Evolutionary conservation across 1,140 invertebrate genomes (phyloP).

Genomic region (Gryllus bimaculatus): DNA sequence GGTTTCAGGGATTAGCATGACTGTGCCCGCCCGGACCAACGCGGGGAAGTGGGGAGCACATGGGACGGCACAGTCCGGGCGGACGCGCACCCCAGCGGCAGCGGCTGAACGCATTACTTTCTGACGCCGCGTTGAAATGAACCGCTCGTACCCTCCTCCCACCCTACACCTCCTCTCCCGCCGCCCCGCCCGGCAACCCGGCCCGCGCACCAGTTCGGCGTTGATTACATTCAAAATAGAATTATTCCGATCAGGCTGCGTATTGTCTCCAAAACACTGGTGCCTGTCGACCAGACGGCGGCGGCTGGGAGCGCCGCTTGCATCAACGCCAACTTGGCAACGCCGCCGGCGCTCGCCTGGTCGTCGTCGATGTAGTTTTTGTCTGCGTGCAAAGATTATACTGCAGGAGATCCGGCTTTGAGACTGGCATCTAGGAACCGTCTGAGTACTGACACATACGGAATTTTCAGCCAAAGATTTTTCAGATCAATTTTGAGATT

Average conservation of each 20-base stretch:
- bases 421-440: too few species aligned
- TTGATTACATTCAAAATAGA: conserved; percentile 6
- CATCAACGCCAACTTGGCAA: not conserved
- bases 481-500: too few species aligned
- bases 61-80: not conserved
- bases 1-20: too few species aligned
- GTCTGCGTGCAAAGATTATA: not conserved
- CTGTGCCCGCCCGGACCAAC: too few species aligned
- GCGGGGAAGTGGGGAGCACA: too few species aligned
- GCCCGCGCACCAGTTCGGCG: not conserved
- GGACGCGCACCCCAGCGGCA: not conserved
- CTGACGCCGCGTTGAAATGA: not conserved
- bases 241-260: not conserved
- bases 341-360: not conserved
- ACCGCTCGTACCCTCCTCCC: not conserved
- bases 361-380: not conserved
- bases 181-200: not conserved
- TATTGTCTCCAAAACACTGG: not conserved
- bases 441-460: too few species aligned
- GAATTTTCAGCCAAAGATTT: too few species aligned
- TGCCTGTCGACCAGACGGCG: too few species aligned
- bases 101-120: not conserved
- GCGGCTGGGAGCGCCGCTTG: too few species aligned
- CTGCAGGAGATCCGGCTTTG: too few species aligned
- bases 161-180: not conserved